phyloP scores from a whole-genome alignment of 2,113 vertebrate species.

The Alligator mississippiensis region DNA sequence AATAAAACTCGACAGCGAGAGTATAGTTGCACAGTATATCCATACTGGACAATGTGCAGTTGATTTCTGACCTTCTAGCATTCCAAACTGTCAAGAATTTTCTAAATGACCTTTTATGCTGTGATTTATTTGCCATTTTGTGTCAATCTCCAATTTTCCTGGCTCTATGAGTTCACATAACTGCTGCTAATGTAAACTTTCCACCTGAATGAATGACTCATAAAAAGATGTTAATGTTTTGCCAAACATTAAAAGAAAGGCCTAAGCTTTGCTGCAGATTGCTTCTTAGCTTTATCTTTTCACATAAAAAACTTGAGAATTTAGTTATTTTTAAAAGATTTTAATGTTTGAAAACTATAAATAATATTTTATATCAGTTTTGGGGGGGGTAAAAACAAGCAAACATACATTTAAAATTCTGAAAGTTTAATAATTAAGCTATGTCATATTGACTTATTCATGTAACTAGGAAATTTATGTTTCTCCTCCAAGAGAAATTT shows the following conservation, averaged over 20 bases:
- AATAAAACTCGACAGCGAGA: slow-evolving; percentile 2
- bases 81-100: slow-evolving; percentile 62
- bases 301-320: background rate
- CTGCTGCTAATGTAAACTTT: slow-evolving; percentile 45
- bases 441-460: background rate
- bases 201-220: slow-evolving; percentile 33
- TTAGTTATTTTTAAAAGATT: background rate
- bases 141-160: slow-evolving; percentile 47
- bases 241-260: background rate
- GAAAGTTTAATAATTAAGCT: background rate
- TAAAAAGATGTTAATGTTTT: background rate
- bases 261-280: background rate
- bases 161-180: background rate
- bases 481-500: background rate
- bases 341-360: slow-evolving; percentile 9
- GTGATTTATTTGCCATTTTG: slow-evolving; percentile 60
- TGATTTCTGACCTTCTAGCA: slow-evolving; percentile 72
- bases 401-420: background rate
- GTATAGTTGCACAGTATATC: slow-evolving; percentile 9
- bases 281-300: background rate
- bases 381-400: background rate
- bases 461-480: background rate
- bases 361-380: background rate
- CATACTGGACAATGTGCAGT: slow-evolving; percentile 39
- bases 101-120: slow-evolving; percentile 65